Conservation (phyloP, 2,888 invertebrate species). For the Gasteruption jaculator region DNA sequence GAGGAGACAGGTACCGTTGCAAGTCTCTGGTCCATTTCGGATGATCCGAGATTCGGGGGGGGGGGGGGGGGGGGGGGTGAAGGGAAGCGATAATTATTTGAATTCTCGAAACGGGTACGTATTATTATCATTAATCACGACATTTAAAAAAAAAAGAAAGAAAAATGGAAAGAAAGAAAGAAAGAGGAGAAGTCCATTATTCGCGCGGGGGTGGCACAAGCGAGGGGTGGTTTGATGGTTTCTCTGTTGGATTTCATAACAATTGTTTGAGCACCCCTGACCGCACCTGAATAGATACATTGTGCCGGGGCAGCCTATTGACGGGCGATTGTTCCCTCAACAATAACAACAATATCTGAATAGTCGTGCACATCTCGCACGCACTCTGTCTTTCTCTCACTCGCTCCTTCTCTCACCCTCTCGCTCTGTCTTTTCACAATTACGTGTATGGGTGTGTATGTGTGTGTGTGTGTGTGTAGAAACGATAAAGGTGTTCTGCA, state of each 20-base stretch:
- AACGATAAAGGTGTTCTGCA: too few species aligned
- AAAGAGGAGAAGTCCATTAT: conserved; percentile 19
- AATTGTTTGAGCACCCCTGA: conserved; percentile 48
- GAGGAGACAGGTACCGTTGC: too few species aligned
- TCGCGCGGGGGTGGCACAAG: conserved; percentile 25
- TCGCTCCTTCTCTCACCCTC: conserved; percentile 23
- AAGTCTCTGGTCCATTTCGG: too few species aligned
- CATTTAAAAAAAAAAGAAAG: too few species aligned
- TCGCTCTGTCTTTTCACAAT: conserved; percentile 17
- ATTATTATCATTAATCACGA: too few species aligned
- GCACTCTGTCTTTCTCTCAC: conserved; percentile 33
- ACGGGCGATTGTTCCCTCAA: conserved; percentile 51
- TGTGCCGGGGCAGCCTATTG: conserved; percentile 50
- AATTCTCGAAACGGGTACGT: too few species aligned
- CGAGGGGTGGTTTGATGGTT: too few species aligned
- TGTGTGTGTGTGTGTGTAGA: too few species aligned
- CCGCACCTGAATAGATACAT: conserved; percentile 52
- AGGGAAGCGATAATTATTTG: background rate
- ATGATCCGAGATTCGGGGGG: too few species aligned
- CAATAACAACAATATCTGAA: conserved; percentile 52
- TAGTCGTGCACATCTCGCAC: conserved; percentile 48
- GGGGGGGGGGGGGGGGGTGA: conserved; percentile 1
- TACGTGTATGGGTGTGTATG: conserved; percentile 6
- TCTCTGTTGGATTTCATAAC: too few species aligned
- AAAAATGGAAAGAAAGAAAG: too few species aligned